Conservation (phyloP, 1,140 invertebrate genomes). For the Wasmannia auropunctata region DNA sequence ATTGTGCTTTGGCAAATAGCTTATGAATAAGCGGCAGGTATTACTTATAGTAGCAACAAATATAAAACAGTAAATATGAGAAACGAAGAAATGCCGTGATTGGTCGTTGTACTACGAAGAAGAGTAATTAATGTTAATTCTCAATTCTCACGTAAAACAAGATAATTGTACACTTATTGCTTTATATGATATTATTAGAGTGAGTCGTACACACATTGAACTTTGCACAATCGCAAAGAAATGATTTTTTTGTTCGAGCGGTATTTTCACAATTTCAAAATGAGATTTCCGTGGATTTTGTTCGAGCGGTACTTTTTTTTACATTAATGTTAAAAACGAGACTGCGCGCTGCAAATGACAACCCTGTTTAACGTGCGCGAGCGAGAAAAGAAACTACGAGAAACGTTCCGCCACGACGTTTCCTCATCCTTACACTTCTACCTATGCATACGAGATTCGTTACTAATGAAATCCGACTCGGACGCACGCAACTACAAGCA, state of each 20-base stretch:
- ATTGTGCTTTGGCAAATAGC: conserved; percentile 54
- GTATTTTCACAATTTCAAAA: conserved; percentile 45
- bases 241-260: conserved; percentile 46
- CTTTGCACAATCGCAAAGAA: conserved; percentile 26
- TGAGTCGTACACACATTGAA: conserved; percentile 42
- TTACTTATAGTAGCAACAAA: conserved; percentile 21
- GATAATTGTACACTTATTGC: conserved; percentile 42
- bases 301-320: conserved; percentile 5
- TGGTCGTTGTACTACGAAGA: conserved; percentile 7
- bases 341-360: background rate
- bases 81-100: conserved; percentile 49
- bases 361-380: background rate
- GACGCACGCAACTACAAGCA: conserved; percentile 21
- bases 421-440: background rate
- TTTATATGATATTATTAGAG: conserved; percentile 9
- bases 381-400: background rate
- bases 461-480: conserved; percentile 32
- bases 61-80: conserved; percentile 46
- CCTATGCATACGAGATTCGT: conserved; percentile 31
- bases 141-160: conserved; percentile 2
- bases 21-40: conserved; percentile 24
- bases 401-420: background rate
- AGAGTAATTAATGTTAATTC: background rate
- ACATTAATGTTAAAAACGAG: background rate
- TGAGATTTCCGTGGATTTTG: background rate